These are phyloP conservation scores for Psephotus haematonotus DNA, from an alignment of 2,113 vertebrate genomes.

Conservation along the genomic window DNA sequence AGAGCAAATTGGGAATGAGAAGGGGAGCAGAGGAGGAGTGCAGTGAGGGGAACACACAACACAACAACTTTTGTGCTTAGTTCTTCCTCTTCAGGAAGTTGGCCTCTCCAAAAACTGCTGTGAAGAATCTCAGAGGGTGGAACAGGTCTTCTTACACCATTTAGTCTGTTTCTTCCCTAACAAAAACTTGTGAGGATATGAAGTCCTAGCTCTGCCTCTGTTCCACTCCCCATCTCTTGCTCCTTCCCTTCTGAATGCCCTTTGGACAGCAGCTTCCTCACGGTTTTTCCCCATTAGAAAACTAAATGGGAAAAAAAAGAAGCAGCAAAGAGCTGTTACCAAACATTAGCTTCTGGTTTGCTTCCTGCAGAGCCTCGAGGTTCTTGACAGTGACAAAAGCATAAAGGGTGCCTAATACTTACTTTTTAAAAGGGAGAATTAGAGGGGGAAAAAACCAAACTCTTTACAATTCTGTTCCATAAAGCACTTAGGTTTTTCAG, in stretches of 20 bases:
- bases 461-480: background rate
- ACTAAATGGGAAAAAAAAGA: background rate
- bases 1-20: fast-evolving
- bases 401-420: background rate
- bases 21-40: fast-evolving
- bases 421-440: background rate
- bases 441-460: background rate
- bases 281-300: background rate
- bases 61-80: background rate
- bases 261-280: background rate
- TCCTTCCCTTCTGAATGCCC: background rate
- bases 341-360: background rate
- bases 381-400: background rate
- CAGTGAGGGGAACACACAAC: background rate
- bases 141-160: background rate
- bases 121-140: background rate
- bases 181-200: background rate
- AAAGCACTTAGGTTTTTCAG: background rate
- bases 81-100: background rate
- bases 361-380: background rate
- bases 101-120: background rate
- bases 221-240: background rate
- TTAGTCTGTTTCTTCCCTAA: background rate
- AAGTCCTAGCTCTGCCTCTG: background rate
- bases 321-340: background rate